Conservation (phyloP, 2,113 vertebrate species). For the Sebastes fasciatus region DNA sequence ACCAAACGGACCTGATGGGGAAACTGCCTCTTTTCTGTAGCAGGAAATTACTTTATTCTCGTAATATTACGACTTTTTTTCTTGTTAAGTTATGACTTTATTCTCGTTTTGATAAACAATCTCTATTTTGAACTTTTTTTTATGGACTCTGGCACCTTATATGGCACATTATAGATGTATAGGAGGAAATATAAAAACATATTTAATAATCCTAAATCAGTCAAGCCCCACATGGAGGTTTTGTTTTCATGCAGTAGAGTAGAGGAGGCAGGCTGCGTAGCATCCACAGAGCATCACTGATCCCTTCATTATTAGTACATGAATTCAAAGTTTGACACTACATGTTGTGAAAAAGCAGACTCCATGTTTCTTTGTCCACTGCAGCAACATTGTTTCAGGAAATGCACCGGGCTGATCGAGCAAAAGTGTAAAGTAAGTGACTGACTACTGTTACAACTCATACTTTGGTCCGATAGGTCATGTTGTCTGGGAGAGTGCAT, state of each 20-base stretch:
- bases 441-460: conserved; percentile 48
- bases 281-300: conserved; percentile 6
- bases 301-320: neutral
- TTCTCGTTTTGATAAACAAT: too few species aligned
- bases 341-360: conserved; percentile 58
- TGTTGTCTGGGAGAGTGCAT: conserved; percentile 34
- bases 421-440: conserved; percentile 87
- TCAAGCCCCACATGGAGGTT: neutral
- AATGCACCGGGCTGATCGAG: conserved; percentile 85
- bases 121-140: too few species aligned
- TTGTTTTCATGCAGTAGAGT: neutral
- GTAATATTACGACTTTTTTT: too few species aligned
- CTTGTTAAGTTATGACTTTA: too few species aligned
- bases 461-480: conserved; percentile 32
- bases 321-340: conserved; percentile 33
- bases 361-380: conserved; percentile 78
- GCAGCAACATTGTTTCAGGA: conserved; percentile 87
- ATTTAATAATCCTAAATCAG: too few species aligned
- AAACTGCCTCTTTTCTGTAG: too few species aligned
- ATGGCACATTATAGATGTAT: too few species aligned
- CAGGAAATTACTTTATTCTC: too few species aligned
- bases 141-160: too few species aligned
- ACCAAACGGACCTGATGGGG: too few species aligned
- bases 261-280: neutral
- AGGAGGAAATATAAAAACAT: too few species aligned